A percentile compares a stretch with the other conserved stretches of the same genome.
phyloP scores from a whole-genome alignment of 2,797 vertebrate genomes.

The Lagocephalus sceleratus region DNA sequence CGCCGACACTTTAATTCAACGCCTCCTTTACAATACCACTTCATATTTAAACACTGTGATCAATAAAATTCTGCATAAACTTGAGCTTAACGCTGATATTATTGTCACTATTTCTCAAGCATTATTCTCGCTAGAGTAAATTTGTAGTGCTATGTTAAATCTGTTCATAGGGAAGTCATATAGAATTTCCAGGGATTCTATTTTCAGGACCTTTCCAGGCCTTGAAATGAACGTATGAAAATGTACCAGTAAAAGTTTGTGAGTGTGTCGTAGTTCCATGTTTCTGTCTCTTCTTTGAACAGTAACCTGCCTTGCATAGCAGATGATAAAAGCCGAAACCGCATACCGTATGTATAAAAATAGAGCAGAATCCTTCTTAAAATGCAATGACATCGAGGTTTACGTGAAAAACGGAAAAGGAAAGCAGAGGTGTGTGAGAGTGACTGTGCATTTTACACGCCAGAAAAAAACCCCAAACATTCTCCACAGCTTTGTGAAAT shows the following conservation, averaged over 20 bases:
- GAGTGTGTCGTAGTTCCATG: not conserved
- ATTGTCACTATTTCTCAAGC: conserved; percentile 11
- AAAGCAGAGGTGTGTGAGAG: not conserved
- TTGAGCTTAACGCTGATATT: conserved; percentile 15
- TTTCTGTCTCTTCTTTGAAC: conserved; percentile 2
- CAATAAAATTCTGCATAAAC: conserved; percentile 35
- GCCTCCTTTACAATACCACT: conserved; percentile 25
- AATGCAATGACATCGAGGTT: conserved; percentile 6
- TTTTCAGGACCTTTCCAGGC: conserved; percentile 1
- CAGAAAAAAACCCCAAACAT: too few species aligned
- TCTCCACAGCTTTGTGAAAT: too few species aligned
- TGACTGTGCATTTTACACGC: not conserved
- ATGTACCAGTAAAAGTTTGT: not conserved
- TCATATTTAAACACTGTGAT: conserved; percentile 28
- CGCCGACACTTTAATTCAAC: conserved; percentile 37
- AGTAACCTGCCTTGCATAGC: conserved; percentile 54
- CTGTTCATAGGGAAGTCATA: conserved; percentile 1
- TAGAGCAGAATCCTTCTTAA: conserved; percentile 30
- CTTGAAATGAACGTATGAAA: not conserved
- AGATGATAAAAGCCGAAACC: conserved; percentile 22
- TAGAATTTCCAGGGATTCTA: conserved; percentile 4
- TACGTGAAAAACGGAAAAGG: not conserved
- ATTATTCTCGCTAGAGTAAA: conserved; percentile 1
- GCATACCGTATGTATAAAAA: conserved; percentile 52
- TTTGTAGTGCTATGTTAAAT: not conserved